Percentiles rank a stretch among this genome's conserved stretches.
These are phyloP conservation scores for Hucho hucho DNA, from an alignment of 2,113 vertebrate species.

Conservation along the genomic window DNA sequence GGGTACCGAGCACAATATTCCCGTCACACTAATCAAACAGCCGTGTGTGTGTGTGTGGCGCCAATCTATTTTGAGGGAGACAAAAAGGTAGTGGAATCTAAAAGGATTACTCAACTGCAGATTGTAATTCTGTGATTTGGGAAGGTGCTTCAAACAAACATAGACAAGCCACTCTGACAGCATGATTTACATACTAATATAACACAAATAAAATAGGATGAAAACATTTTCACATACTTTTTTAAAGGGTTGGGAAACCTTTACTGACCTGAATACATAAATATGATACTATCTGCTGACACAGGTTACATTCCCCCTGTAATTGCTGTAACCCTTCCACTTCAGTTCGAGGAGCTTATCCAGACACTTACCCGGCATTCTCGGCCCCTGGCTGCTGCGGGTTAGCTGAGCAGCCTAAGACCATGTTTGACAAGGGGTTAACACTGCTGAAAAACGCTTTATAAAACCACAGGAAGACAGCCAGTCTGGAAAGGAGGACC, in stretches of 20 bases:
- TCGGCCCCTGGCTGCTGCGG: conserved; percentile 48
- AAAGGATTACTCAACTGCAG: neutral
- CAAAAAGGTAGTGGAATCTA: conserved; percentile 11
- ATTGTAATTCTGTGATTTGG: conserved; percentile 1
- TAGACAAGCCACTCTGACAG: neutral
- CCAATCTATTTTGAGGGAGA: neutral
- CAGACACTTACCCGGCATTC: conserved; percentile 37
- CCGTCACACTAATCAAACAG: conserved; percentile 29
- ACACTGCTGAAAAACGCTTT: conserved; percentile 55
- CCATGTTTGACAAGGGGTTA: conserved; percentile 68
- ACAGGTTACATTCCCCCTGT: conserved; percentile 32
- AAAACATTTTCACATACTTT: neutral
- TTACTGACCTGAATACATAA: conserved; percentile 24
- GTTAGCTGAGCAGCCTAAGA: conserved; percentile 32
- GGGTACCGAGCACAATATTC: conserved; percentile 26
- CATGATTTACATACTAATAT: neutral
- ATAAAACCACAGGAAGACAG: conserved; percentile 68
- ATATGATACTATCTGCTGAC: conserved; percentile 48
- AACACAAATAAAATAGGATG: neutral
- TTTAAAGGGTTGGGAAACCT: conserved; percentile 18
- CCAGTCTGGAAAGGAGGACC: conserved; percentile 58
- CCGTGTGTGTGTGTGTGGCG: neutral
- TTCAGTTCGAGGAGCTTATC: conserved; percentile 36
- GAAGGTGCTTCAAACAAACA: conserved; percentile 10
- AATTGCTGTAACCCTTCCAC: conserved; percentile 43